Evolutionary conservation across 2,888 invertebrate species (phyloP).

Genomic region (Platycnemis pennipes): DNA sequence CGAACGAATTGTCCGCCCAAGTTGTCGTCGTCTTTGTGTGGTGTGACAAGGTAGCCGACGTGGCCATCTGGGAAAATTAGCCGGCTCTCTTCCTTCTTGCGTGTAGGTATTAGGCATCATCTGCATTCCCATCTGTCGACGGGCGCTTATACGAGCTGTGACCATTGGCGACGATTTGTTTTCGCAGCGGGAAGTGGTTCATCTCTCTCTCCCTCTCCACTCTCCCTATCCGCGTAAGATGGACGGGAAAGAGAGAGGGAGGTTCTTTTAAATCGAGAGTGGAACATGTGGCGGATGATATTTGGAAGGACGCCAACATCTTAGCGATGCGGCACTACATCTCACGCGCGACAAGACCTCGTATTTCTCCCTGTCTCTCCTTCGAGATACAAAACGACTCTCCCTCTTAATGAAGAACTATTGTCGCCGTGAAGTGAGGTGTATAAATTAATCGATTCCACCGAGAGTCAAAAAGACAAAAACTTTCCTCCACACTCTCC

Average conservation of each 20-base stretch:
- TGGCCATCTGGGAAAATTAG: neutral
- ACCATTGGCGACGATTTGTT: slow-evolving; percentile 5
- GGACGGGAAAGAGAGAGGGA: neutral
- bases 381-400: neutral
- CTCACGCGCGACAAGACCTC: neutral
- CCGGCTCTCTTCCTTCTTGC: neutral
- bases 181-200: neutral
- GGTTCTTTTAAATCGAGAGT: neutral
- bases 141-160: neutral
- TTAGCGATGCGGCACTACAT: neutral
- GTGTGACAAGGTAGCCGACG: neutral
- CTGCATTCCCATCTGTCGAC: no score
- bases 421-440: slow-evolving; percentile 10
- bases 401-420: slow-evolving; percentile 48
- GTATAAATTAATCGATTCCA: slow-evolving; percentile 50
- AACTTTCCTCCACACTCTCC: neutral
- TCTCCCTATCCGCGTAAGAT: neutral
- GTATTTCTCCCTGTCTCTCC: neutral
- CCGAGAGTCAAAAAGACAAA: no score
- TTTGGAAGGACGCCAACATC: neutral
- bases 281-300: neutral
- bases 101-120: neutral
- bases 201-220: neutral
- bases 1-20: neutral
- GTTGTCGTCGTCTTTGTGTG: no score